Evolutionary conservation across 1,140 invertebrate species (phyloP).

Genomic region (Platorchestia sp.): DNA sequence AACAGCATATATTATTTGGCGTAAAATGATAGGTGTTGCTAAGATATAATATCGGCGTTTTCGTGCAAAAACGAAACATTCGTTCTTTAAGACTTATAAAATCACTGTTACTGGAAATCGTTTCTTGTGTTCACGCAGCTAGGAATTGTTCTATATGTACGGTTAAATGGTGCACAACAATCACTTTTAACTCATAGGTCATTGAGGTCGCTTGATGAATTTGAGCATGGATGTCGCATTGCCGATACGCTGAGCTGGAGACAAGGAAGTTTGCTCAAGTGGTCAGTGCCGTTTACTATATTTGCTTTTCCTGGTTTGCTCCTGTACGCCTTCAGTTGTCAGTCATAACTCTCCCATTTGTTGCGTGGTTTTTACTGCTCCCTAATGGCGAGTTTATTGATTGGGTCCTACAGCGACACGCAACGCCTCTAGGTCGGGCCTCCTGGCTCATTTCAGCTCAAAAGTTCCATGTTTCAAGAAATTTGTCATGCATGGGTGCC

Average conservation of each 20-base stretch:
- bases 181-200: neutral
- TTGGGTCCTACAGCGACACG: neutral
- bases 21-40: too few relatives aligned
- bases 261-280: neutral
- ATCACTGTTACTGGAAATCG: too few relatives aligned
- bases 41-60: too few relatives aligned
- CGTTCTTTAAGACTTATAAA: too few relatives aligned
- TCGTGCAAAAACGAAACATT: too few relatives aligned
- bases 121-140: too few relatives aligned
- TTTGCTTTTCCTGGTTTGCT: neutral
- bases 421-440: neutral
- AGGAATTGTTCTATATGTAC: too few relatives aligned
- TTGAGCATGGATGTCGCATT: neutral
- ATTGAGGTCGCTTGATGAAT: neutral
- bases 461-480: too few relatives aligned
- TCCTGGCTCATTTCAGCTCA: neutral
- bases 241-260: neutral
- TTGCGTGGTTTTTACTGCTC: neutral
- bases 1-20: too few relatives aligned
- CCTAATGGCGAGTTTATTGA: neutral
- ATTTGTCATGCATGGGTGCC: neutral
- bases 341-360: neutral
- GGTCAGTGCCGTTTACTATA: neutral
- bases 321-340: neutral
- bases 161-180: too few relatives aligned